These are phyloP conservation scores for Drosophila pseudoananassae DNA, from an alignment of 1,140 invertebrate genomes.

Conservation along the genomic window DNA sequence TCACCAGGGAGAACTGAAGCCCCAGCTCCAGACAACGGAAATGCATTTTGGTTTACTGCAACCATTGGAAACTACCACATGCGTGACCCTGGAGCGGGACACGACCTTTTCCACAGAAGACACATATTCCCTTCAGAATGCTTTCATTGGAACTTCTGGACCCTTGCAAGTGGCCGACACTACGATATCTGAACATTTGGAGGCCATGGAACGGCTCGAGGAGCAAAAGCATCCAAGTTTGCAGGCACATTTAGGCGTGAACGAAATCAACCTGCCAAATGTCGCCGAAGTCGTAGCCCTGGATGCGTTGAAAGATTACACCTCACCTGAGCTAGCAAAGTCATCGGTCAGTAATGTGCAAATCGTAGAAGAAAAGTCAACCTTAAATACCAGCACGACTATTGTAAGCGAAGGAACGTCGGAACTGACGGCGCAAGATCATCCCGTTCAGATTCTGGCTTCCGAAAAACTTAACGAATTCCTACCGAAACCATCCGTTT, in stretches of 20 bases:
- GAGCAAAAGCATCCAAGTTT: constrained; percentile 9
- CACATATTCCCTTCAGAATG: constrained; percentile 19
- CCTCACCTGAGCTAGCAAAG: neutral
- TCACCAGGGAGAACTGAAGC: constrained; percentile 11
- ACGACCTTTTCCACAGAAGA: constrained; percentile 15
- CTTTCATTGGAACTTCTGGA: constrained; percentile 16
- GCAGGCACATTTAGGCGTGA: constrained; percentile 44
- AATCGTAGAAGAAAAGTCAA: constrained; percentile 34
- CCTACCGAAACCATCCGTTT: constrained; percentile 46
- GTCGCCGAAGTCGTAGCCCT: constrained; percentile 22
- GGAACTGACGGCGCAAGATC: constrained; percentile 5
- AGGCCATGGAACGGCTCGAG: constrained; percentile 32
- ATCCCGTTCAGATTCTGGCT: constrained; percentile 6
- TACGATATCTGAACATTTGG: constrained; percentile 38
- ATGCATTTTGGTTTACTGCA: constrained; percentile 41
- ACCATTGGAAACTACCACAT: constrained; percentile 44
- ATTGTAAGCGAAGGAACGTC: constrained; percentile 48
- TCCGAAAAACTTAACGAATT: constrained; percentile 46
- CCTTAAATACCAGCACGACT: constrained; percentile 45
- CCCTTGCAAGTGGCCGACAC: constrained; percentile 56
- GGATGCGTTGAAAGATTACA: constrained; percentile 44
- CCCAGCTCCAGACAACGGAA: constrained; percentile 28
- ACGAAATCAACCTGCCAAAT: constrained; percentile 46
- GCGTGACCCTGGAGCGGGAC: constrained; percentile 56
- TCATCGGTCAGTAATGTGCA: constrained; percentile 25